Percentiles rank a stretch among this genome's conserved stretches.
Evolutionary conservation across 2,888 invertebrate genomes (phyloP).

Genomic region (Pocota personata): DNA sequence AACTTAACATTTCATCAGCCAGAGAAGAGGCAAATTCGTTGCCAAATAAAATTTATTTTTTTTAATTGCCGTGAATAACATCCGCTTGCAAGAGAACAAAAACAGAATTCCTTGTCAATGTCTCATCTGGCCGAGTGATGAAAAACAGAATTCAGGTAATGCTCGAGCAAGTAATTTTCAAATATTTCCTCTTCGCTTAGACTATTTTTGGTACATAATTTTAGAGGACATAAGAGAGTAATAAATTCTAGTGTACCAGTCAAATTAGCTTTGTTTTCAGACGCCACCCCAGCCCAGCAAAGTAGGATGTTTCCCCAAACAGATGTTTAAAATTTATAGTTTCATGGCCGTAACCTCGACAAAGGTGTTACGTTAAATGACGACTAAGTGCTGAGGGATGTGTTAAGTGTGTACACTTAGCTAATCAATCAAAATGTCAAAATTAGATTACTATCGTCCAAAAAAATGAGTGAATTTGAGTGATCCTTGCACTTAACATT

Average conservation of each 20-base stretch:
- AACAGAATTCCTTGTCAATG: constrained; percentile 30
- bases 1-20: constrained; percentile 7
- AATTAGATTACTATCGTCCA: not conserved
- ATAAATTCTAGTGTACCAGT: not conserved
- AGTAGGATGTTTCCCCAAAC: not conserved
- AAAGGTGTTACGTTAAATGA: constrained; percentile 28
- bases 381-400: constrained; percentile 39
- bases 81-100: not conserved
- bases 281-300: not conserved
- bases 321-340: constrained; percentile 25
- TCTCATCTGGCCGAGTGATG: constrained; percentile 18
- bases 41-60: not conserved
- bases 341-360: constrained; percentile 24
- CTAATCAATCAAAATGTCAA: constrained; percentile 57
- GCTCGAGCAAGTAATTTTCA: constrained; percentile 1
- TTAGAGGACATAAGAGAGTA: constrained; percentile 1
- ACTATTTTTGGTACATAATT: constrained; percentile 36
- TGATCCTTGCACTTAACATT: constrained; percentile 51
- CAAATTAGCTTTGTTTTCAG: constrained; percentile 28
- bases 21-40: not conserved
- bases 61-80: constrained; percentile 3
- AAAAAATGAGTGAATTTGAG: constrained; percentile 1
- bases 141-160: constrained; percentile 20
- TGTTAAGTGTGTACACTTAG: constrained; percentile 30
- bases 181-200: not conserved